Evolutionary conservation across 2,888 invertebrate genomes (phyloP), one percentile per base, ranked within the genome.

Genomic region (Isoperla grammatica): DNA sequence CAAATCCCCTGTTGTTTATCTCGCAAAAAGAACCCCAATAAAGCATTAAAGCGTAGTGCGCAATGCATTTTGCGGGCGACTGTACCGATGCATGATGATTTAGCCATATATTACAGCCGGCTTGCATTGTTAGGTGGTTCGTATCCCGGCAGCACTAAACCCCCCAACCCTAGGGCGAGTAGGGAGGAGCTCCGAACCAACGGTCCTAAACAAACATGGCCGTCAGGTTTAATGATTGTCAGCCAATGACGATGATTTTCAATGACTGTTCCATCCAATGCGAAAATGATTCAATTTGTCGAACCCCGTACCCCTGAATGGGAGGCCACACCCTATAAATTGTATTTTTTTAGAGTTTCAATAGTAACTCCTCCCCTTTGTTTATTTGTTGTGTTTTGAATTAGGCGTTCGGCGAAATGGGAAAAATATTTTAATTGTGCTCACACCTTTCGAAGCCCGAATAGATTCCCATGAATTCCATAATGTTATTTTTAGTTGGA

Each of bases 231-330:
- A 53, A 53, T 53, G 53, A 53, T 53, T 53, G 17, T 37, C 39
- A 53, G 20, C 53, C 53, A 53, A 53, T 53, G 53, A 53, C 53
- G 53, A 53, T 53, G 53, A 53, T 53, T 53, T 53, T 53, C 53
- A 53, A 53, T 53, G 53, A 53, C 53, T 53, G 17, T 53, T 37
- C 37, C 53, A 53, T 19, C 53, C 53, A 53, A 53, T 53, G 53
- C 20, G 39, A 50, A 53, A 53, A 53, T 53, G 53, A 53, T 53
- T 53, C 37, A 53, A 53, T 39, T 39, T 53, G 53, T 53, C 53
- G 53, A 53, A 53, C 53, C 20, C 37, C 39, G 53, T 53, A 53
- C 53, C 37, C 53, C 17, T 17, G 39, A 35, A 23, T 53, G 20
- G 53, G 15, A 53, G 53, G 39, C 53, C 53, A 53, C 53, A 53